phyloP scores from a whole-genome alignment of 37 sponge, comb jelly and placozoan species.

The Lycopodina hypogea region DNA sequence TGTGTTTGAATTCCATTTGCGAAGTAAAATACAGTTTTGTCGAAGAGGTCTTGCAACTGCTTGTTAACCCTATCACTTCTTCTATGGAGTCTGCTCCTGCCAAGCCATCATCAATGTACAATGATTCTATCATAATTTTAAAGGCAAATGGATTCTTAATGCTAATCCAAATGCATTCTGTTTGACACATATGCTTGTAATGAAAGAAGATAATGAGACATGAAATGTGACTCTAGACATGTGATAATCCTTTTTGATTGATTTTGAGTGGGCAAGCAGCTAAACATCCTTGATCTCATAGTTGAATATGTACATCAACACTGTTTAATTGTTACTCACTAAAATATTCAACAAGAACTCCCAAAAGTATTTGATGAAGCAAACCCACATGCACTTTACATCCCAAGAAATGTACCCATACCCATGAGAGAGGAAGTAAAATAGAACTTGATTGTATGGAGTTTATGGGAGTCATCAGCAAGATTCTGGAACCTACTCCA shows the following conservation, averaged over 20 bases:
- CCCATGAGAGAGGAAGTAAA: too few relatives aligned
- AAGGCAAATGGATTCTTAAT: background rate
- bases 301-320: too few relatives aligned
- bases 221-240: background rate
- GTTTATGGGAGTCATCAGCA: too few relatives aligned
- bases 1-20: background rate
- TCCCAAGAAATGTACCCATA: too few relatives aligned
- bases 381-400: too few relatives aligned
- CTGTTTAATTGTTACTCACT: too few relatives aligned
- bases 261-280: too few relatives aligned
- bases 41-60: background rate
- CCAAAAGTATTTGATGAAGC: too few relatives aligned
- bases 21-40: background rate
- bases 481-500: too few relatives aligned
- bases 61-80: background rate
- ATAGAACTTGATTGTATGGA: too few relatives aligned
- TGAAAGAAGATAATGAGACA: background rate
- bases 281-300: too few relatives aligned
- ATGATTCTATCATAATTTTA: background rate
- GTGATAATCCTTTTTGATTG: background rate
- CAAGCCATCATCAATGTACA: conserved; percentile 3
- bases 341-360: too few relatives aligned
- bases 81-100: background rate
- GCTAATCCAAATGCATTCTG: background rate
- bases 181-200: background rate